These are phyloP conservation scores for Zingel zingel DNA, from an alignment of 2,113 vertebrate species.

Conservation along the genomic window DNA sequence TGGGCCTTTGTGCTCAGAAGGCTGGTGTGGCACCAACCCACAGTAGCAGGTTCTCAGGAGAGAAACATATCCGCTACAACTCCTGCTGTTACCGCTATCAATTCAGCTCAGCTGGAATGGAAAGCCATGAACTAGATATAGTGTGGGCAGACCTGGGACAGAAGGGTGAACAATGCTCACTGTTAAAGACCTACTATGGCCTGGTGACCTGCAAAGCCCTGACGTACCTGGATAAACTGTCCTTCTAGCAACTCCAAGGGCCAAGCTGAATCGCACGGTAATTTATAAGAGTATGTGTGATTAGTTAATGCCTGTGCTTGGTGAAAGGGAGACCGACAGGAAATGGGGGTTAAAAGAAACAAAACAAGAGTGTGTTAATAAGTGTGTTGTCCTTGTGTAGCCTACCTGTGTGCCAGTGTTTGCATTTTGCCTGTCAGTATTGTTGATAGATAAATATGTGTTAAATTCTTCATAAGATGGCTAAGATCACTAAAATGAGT, in stretches of 20 bases:
- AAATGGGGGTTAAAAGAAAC: neutral
- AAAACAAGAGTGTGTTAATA: neutral
- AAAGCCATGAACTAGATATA: conserved; percentile 76
- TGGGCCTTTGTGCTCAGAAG: conserved; percentile 89
- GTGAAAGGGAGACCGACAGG: neutral
- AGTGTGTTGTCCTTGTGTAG: neutral
- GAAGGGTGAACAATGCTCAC: conserved; percentile 75
- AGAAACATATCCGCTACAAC: conserved; percentile 89
- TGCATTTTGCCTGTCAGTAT: neutral
- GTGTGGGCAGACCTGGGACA: conserved; percentile 88
- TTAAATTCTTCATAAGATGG: neutral
- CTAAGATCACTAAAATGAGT: neutral
- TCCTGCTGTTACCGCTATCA: conserved; percentile 93
- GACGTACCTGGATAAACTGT: conserved; percentile 90
- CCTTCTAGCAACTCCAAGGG: conserved; percentile 68
- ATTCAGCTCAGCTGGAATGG: conserved; percentile 88
- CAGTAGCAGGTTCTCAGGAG: conserved; percentile 91
- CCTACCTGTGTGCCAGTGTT: neutral
- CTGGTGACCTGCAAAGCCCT: conserved; percentile 90
- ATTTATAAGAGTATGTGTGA: neutral
- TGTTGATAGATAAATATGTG: neutral
- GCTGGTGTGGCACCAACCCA: conserved; percentile 89
- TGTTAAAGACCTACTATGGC: conserved; percentile 90
- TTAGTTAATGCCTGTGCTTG: neutral
- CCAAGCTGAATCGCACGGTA: neutral